A percentile compares a stretch with the other conserved stretches of the same genome.
Conservation (phyloP, 2,113 vertebrate genomes). For the Fulmarus glacialis region DNA sequence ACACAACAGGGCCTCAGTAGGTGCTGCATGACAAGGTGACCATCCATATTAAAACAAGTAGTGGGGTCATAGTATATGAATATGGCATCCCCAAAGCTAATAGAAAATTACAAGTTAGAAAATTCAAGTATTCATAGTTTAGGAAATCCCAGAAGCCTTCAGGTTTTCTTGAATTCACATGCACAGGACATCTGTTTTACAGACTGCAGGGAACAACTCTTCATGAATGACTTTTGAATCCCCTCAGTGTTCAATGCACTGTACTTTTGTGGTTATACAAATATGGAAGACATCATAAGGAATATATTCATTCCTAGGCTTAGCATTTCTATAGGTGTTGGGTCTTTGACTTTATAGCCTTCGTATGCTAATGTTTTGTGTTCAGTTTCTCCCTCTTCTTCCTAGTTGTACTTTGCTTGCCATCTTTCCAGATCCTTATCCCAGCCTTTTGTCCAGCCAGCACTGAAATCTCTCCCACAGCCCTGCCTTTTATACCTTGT, state of each 20-base stretch:
- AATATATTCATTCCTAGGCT: not conserved
- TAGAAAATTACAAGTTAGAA: not conserved
- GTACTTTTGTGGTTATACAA: not conserved
- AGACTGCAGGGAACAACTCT: not conserved
- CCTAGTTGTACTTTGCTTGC: not conserved
- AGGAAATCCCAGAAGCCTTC: not conserved
- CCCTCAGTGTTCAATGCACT: not conserved
- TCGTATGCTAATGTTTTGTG: not conserved
- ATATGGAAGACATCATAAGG: not conserved
- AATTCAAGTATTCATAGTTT: not conserved
- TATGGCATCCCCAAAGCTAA: not conserved
- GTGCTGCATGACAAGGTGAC: not conserved
- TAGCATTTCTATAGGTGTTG: not conserved
- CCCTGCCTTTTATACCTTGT: rapidly evolving
- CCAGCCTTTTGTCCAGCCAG: not conserved
- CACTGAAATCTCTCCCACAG: not conserved
- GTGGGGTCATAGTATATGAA: not conserved
- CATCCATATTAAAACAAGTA: not conserved
- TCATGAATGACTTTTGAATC: not conserved
- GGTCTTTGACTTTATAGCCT: not conserved
- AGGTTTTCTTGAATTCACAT: not conserved
- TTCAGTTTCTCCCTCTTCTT: not conserved
- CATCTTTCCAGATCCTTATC: not conserved
- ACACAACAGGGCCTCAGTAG: not conserved
- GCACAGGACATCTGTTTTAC: not conserved